Percentiles rank a stretch among this genome's conserved stretches.
phyloP scores from a whole-genome alignment of 2,888 invertebrate species.

The Agriopis aurantiaria region DNA sequence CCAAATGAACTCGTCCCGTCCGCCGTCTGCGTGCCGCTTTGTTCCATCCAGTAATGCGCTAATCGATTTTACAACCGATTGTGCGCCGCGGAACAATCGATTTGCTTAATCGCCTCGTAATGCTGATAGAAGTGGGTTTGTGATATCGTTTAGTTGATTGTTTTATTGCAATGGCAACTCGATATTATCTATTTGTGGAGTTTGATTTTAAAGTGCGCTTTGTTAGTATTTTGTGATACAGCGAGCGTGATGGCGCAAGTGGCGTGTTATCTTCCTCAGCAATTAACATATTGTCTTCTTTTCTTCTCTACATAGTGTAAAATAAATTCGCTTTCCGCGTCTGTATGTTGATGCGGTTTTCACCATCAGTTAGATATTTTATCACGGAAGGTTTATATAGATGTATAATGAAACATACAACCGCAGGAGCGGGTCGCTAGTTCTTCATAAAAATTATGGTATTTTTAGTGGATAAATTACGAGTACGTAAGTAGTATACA shows the following conservation, averaged over 20 bases:
- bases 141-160: conserved; percentile 30
- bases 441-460: too few species aligned
- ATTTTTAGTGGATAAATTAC: too few species aligned
- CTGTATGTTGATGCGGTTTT: too few species aligned
- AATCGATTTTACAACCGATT: conserved; percentile 41
- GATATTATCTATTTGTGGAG: conserved; percentile 15
- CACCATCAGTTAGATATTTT: too few species aligned
- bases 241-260: not conserved
- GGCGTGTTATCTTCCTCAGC: too few species aligned
- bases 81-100: conserved; percentile 38
- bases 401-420: too few species aligned
- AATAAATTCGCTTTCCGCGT: too few species aligned
- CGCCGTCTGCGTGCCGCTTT: conserved; percentile 32
- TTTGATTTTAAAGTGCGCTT: conserved; percentile 1
- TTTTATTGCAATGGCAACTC: conserved; percentile 25
- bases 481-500: too few species aligned
- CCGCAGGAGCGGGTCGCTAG: too few species aligned
- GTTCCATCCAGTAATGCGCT: conserved; percentile 33
- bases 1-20: conserved; percentile 45
- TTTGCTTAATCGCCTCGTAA: conserved; percentile 37
- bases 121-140: conserved; percentile 22
- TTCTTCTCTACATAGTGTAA: too few species aligned
- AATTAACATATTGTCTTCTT: too few species aligned
- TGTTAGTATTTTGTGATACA: not conserved
- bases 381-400: too few species aligned